Evolutionary conservation across 2,113 vertebrate genomes (phyloP).

Genomic region (Leucoraja erinaceus): DNA sequence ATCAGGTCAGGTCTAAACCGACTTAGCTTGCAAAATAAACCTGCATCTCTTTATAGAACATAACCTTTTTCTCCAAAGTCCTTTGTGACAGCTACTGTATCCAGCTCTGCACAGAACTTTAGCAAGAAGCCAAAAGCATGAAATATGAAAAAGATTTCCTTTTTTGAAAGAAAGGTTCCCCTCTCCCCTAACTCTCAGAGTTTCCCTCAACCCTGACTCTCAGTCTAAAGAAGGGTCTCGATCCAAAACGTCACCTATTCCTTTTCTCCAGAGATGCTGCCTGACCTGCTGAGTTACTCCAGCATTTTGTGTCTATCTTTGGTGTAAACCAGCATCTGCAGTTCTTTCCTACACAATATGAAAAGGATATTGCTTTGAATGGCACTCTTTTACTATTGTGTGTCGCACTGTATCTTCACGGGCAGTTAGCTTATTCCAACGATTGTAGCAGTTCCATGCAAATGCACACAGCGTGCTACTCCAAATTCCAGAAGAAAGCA

Average conservation of each 20-base stretch:
- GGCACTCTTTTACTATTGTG: neutral
- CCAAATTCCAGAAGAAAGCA: neutral
- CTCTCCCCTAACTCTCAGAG: no score
- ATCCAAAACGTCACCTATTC: no score
- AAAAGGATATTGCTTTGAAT: neutral
- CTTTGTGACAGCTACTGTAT: neutral
- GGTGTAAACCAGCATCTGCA: no score
- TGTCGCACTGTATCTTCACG: neutral
- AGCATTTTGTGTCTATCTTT: no score
- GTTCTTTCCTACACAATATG: no score
- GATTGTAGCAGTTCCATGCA: neutral
- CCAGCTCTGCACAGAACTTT: neutral
- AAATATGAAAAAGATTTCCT: neutral
- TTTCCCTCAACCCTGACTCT: no score
- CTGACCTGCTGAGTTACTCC: no score
- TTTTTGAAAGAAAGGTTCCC: no score
- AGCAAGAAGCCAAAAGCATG: neutral
- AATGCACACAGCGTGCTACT: no score
- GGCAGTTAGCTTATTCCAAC: neutral
- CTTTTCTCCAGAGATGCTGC: no score
- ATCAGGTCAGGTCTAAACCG: no score
- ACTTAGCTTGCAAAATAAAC: neutral
- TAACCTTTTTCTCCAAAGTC: neutral
- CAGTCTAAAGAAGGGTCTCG: no score
- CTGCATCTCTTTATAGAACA: neutral